These are phyloP conservation scores for Drosophila koepferae DNA, from an alignment of 2,888 invertebrate genomes.

Conservation along the genomic window DNA sequence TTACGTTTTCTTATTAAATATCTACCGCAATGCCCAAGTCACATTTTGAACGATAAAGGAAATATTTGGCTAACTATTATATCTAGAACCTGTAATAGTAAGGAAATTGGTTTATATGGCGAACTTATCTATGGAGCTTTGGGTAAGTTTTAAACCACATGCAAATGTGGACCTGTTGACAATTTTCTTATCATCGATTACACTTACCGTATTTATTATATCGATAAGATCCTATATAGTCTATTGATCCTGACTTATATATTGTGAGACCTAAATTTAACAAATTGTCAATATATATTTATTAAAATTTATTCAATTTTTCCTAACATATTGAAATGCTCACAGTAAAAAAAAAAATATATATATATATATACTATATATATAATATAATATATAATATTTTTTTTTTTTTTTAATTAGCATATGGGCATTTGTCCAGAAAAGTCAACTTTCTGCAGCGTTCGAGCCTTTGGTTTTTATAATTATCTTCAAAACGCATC, in stretches of 20 bases:
- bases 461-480: no score
- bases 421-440: no score
- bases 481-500: no score
- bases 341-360: no score
- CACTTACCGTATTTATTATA: background rate
- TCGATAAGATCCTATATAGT: background rate
- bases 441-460: no score
- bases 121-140: slow-evolving; percentile 48
- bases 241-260: background rate
- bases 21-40: slow-evolving; percentile 21
- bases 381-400: no score
- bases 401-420: no score
- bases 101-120: slow-evolving; percentile 46
- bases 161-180: background rate
- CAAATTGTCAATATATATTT: no score
- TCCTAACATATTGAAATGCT: no score
- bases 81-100: slow-evolving; percentile 40
- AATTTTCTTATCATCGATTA: background rate
- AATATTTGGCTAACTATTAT: slow-evolving; percentile 44
- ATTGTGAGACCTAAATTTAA: background rate
- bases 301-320: no score
- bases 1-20: slow-evolving; percentile 46
- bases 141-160: slow-evolving; percentile 37
- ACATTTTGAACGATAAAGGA: slow-evolving; percentile 31
- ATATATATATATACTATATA: no score